Conservation (phyloP, 2,797 vertebrate genomes). For the Pachyuromys duprasi region DNA sequence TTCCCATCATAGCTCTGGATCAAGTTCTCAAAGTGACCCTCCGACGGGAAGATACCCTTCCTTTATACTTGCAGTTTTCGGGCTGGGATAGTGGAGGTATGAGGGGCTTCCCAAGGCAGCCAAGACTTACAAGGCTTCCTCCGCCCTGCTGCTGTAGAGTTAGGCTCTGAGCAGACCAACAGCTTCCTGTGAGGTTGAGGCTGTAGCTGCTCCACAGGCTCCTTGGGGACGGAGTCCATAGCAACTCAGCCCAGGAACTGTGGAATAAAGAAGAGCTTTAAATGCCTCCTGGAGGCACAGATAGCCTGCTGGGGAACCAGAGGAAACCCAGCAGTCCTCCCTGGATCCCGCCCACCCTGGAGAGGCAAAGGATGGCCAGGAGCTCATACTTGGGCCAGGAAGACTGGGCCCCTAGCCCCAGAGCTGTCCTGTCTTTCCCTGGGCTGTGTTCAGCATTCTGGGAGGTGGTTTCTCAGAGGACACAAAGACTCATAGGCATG, state of each 20-base stretch:
- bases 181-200: neutral
- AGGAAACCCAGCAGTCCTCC: neutral
- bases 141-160: rapidly evolving
- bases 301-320: neutral
- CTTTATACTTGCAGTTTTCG: neutral
- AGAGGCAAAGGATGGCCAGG: neutral
- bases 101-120: neutral
- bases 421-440: neutral
- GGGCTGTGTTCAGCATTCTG: slow-evolving; percentile 11
- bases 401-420: slow-evolving; percentile 48
- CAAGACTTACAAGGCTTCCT: neutral
- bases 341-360: neutral
- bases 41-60: slow-evolving; percentile 19
- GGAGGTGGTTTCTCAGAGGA: neutral
- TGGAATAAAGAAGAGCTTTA: neutral
- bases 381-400: neutral
- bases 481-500: neutral
- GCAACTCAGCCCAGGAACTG: neutral
- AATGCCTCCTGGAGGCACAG: neutral
- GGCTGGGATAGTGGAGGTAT: neutral
- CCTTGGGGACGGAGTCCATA: neutral
- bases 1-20: neutral
- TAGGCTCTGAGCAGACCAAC: neutral
- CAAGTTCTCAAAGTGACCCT: neutral
- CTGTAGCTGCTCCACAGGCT: neutral